Conservation (phyloP, 1,140 invertebrate species). For the Delia radicum region DNA sequence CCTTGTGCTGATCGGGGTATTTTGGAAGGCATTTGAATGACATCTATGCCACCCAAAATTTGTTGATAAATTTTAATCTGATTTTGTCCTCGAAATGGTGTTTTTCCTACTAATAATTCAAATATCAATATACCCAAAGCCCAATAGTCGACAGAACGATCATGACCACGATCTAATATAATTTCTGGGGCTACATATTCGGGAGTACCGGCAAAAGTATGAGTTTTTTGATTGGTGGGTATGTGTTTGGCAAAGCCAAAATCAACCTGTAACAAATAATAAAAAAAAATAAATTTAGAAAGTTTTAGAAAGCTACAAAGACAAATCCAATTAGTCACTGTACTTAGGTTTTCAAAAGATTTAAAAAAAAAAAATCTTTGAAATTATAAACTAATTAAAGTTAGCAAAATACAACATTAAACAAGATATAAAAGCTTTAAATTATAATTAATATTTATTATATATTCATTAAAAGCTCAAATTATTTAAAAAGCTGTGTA, state of each 20-base stretch:
- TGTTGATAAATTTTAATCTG: conserved; percentile 98
- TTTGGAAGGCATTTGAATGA: conserved; percentile 78
- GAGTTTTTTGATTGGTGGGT: conserved; percentile 78
- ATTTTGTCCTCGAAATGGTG: conserved; percentile 86
- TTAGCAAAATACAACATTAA: no score
- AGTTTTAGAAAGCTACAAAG: neutral
- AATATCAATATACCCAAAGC: conserved; percentile 89
- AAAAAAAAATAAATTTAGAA: neutral
- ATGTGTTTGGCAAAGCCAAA: conserved; percentile 97
- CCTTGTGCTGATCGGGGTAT: conserved; percentile 77
- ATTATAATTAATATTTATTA: no score
- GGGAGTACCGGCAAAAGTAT: conserved; percentile 96
- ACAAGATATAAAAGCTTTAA: no score
- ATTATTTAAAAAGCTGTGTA: no score
- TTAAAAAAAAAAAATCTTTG: no score
- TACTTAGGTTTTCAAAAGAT: no score
- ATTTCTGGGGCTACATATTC: conserved; percentile 89
- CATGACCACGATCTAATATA: conserved; percentile 91
- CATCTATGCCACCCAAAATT: conserved; percentile 86
- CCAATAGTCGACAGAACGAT: conserved; percentile 93
- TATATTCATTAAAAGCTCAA: no score
- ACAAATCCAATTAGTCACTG: no score
- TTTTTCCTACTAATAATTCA: conserved; percentile 89
- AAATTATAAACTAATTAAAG: no score
- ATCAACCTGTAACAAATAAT: conserved; percentile 71